phyloP scores from a whole-genome alignment of 2,888 invertebrate genomes.

The Byasa hedistus region DNA sequence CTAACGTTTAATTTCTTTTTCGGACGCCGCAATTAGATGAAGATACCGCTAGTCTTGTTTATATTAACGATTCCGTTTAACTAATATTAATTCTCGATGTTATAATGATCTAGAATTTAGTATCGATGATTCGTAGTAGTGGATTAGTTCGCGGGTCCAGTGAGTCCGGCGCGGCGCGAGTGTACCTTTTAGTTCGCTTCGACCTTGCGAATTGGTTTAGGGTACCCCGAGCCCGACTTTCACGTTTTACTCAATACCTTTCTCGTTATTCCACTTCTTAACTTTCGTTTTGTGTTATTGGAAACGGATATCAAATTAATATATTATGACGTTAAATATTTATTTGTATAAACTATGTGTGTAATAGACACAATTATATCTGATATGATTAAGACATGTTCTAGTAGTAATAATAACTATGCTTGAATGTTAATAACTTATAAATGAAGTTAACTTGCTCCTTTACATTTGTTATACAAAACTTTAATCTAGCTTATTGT shows the following conservation, averaged over 20 bases:
- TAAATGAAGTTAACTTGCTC: no score
- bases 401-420: no score
- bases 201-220: slow-evolving; percentile 50
- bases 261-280: slow-evolving; percentile 3
- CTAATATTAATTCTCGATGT: background rate
- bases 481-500: no score
- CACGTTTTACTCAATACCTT: slow-evolving; percentile 16
- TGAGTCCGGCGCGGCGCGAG: slow-evolving; percentile 35
- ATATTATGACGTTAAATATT: background rate
- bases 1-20: no score
- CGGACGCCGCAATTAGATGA: no score
- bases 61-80: no score
- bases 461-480: no score
- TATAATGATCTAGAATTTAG: background rate
- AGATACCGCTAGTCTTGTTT: no score
- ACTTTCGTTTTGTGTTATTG: background rate
- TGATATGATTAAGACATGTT: no score
- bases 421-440: no score
- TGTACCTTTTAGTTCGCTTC: slow-evolving; percentile 35
- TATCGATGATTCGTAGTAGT: slow-evolving; percentile 27
- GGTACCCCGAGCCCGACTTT: slow-evolving; percentile 35
- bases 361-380: no score
- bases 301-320: background rate
- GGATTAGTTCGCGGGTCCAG: slow-evolving; percentile 36
- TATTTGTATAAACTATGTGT: no score